Base-by-base conservation (phyloP, 1,140 invertebrate genomes). In the Trialeurodes vaporariorum region DNA sequence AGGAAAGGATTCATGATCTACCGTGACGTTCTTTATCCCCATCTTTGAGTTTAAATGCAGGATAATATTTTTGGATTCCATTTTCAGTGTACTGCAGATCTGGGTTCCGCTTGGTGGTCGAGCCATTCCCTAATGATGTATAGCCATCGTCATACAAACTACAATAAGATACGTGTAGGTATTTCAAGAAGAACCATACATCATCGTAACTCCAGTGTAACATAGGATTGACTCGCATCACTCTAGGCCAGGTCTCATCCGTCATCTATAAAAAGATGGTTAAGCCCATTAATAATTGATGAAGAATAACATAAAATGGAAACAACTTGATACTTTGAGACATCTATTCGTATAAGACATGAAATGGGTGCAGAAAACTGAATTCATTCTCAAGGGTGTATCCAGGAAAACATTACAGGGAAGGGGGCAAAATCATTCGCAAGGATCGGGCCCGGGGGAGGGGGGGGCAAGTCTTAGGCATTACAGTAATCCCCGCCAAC, bases 201-300 rank as follows among this genome's bases (percentile, higher is more conserved):
- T 96, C 86, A 59, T 82, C 82, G 76, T 96, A 98, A 11, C 81
- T 84, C 94, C 94, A 98, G 72, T 96, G 84, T 5, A 98, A 80
- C 24, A 98, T 79, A 0, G 95, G 94, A 78, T 85, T 92, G 11
- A 97, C 85, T 27, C 95, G 81, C 83, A 96, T 88, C 66, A 96
- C 80, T 74, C 86, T 81, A 1, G 95, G 94, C 95, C 95, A 98
- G 63, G 81, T 86, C 1, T 80, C 68, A 80, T 98, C 95, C 12
- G 94, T 94, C 81, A 86, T 83, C 89, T 87, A 78, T 71, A 78
- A 82, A 59, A 25, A 25, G 64, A 49, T 49, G 34, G 17, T n/a
- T n/a, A n/a, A n/a, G n/a, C n/a, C n/a, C n/a, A n/a, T n/a, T n/a
- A n/a, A n/a, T n/a, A n/a, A n/a, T n/a, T n/a, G n/a, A n/a, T n/a